Base-by-base conservation (phyloP, 2,113 vertebrate species). In the Ptilorrhoa leucosticta region DNA sequence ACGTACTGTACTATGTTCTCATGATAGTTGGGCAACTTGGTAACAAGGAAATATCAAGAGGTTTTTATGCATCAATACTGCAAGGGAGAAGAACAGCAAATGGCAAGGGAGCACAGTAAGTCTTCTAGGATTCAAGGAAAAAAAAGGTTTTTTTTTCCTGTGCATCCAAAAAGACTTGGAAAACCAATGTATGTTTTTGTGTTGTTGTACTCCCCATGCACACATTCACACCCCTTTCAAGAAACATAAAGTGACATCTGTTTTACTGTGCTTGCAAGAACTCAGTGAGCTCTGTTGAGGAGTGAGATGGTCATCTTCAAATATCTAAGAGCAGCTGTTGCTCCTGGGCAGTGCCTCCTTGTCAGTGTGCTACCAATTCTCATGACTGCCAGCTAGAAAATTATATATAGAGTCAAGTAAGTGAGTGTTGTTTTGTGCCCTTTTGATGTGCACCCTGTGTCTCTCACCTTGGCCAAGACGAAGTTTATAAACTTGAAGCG, bases 111-210 rank as follows among this genome's bases (percentile, higher is more conserved):
- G 2, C 17, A 37, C 7, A 18, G 10, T 53, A 77, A 86, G 13
- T 9, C 39, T 56, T 71, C 13, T 27, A 73, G 24, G 21, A 35
- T 58, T 42, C 6, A 35, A 73, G 65, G 21, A 56, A 65, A 88
- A 72, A n/a, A n/a, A n/a, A n/a, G n/a, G n/a, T 2, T 9, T 39
- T 40, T 37, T 48, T 10, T 1, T 1, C 5, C 8, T 58, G 4
- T 53, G 8, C 2, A 13, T 56, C 65, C 45, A 4, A 20, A 73
- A 50, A 15, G 3, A 20, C 19, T 40, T 70, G 14, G 35, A 70
- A 73, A 80, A 58, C 9, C 44, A 26, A 2, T 18, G 2, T 37
- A 4, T 35, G 6, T 40, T 81, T 58, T 7, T 87, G 18, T 42
- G 13, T 0, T 83, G 12, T 0, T 48, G 7, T 13, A 84, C 7